Percentiles rank a stretch among this genome's conserved stretches.
Evolutionary conservation across 2,113 vertebrate genomes (phyloP).

Genomic region (Silurus glanis): DNA sequence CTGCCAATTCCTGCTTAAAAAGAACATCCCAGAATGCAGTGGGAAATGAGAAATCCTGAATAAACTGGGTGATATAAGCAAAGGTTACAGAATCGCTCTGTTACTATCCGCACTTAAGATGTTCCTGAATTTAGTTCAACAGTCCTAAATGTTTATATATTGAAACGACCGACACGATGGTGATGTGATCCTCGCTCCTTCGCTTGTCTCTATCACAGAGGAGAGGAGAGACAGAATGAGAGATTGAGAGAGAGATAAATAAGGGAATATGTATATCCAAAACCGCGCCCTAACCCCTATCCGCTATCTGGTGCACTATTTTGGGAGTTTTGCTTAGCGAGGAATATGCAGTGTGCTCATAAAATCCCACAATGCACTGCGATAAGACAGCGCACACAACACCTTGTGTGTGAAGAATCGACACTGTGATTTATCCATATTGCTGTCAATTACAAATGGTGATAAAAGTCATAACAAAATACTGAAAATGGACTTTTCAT

Average conservation of each 20-base stretch:
- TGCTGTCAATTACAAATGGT: background rate
- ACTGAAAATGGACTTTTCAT: background rate
- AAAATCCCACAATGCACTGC: conserved; percentile 7
- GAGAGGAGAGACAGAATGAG: background rate
- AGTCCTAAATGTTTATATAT: background rate
- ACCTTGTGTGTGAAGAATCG: background rate
- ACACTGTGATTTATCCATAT: background rate
- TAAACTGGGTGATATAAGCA: background rate
- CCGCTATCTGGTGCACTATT: background rate
- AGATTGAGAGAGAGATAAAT: background rate
- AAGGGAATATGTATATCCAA: background rate
- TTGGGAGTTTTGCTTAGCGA: background rate
- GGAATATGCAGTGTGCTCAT: background rate
- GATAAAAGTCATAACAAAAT: background rate
- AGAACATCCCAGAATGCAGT: conserved; percentile 48
- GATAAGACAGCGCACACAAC: background rate
- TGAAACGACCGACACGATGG: background rate
- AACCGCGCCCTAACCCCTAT: background rate
- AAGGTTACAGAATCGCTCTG: background rate
- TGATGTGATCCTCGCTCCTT: background rate
- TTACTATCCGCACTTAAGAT: background rate
- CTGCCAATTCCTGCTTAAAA: conserved; percentile 68
- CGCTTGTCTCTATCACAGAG: background rate
- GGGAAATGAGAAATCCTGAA: background rate
- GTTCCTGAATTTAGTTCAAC: background rate